Percentiles rank a stretch among this genome's conserved stretches.
Evolutionary conservation across 2,113 vertebrate genomes (phyloP).

Genomic region (Ploceus nigricollis): DNA sequence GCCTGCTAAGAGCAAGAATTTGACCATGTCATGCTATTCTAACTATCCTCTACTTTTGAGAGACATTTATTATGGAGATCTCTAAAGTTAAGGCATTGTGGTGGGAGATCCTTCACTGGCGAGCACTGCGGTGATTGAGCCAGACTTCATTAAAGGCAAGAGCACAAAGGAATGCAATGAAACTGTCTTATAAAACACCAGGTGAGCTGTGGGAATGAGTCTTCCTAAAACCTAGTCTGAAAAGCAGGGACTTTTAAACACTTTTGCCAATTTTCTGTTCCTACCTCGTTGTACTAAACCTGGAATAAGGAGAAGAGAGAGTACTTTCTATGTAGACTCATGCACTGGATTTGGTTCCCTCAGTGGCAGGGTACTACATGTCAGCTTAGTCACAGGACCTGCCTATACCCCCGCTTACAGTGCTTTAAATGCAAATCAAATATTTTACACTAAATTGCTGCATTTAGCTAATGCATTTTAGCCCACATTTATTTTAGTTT

Average conservation of each 20-base stretch:
- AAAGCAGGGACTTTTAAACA: not conserved
- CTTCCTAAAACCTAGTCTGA: not conserved
- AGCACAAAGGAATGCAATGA: not conserved
- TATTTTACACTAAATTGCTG: not conserved
- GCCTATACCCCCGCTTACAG: not conserved
- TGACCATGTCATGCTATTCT: not conserved
- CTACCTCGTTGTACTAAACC: not conserved
- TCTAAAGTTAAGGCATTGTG: not conserved
- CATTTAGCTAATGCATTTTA: not conserved
- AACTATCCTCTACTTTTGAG: not conserved
- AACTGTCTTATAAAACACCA: not conserved
- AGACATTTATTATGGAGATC: not conserved
- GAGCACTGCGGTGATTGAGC: not conserved
- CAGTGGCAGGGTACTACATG: rapidly evolving
- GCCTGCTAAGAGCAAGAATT: not conserved
- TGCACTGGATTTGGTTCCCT: not conserved
- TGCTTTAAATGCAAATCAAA: not conserved
- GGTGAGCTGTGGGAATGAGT: not conserved
- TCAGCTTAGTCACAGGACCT: not conserved
- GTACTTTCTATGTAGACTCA: not conserved
- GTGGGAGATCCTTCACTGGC: not conserved
- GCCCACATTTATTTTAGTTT: not conserved
- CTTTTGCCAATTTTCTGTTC: not conserved
- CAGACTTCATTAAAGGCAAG: not conserved
- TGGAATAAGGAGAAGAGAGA: not conserved